phyloP scores from a whole-genome alignment of 2,797 vertebrate species.

The Silurus aristotelis region DNA sequence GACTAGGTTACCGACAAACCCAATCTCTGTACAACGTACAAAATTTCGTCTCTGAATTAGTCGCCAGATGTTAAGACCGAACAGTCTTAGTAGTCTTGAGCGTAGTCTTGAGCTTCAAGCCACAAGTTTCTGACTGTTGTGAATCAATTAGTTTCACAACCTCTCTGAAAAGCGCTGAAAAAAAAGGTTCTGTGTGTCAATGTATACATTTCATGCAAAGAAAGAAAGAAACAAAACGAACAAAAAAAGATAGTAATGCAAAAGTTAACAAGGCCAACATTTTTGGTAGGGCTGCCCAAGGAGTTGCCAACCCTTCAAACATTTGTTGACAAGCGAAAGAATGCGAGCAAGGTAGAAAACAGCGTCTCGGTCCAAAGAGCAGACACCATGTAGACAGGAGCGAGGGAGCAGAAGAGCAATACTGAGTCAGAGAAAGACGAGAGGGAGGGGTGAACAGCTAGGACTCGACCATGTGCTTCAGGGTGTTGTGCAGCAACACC shows the following conservation, averaged over 20 bases:
- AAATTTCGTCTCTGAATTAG: not conserved
- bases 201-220: not conserved
- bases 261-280: not conserved
- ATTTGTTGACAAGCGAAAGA: constrained; percentile 17
- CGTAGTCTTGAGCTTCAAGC: not conserved
- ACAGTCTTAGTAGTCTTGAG: too few relatives aligned
- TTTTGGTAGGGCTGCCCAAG: not conserved
- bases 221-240: not conserved
- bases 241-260: not conserved
- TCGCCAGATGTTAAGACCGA: not conserved
- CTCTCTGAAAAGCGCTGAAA: not conserved
- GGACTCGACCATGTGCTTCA: constrained; percentile 42
- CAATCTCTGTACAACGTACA: not conserved
- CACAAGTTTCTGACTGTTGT: not conserved
- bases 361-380: constrained; percentile 39
- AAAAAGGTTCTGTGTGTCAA: not conserved
- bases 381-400: constrained; percentile 15
- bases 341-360: not conserved
- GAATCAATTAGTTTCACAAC: not conserved
- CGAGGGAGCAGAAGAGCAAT: constrained; percentile 14
- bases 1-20: not conserved
- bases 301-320: not conserved
- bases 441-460: constrained; percentile 21
- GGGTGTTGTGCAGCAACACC: constrained; percentile 38
- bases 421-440: constrained; percentile 17